A percentile compares a stretch with the other conserved stretches of the same genome.
phyloP scores from a whole-genome alignment of 2,888 invertebrate species.

The Leucophenga montana region DNA sequence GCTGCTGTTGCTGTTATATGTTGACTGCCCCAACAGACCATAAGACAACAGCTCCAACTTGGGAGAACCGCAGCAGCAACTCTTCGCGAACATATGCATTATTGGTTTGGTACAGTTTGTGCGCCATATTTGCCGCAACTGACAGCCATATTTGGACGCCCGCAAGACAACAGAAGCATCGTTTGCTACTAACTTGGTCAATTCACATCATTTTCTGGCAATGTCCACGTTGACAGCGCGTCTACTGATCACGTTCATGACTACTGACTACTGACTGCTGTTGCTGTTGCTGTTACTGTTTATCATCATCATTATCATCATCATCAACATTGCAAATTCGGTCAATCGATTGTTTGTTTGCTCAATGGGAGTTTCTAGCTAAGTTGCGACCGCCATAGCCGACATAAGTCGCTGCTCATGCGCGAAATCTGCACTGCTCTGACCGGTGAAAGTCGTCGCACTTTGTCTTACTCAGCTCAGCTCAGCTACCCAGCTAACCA shows the following conservation, averaged over 20 bases:
- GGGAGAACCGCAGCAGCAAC: too few relatives aligned
- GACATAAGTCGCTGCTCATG: conserved; percentile 1
- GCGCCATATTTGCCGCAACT: conserved; percentile 14
- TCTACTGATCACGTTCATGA: background rate
- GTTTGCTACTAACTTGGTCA: conserved; percentile 10
- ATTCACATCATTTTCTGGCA: conserved; percentile 47
- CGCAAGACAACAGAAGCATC: conserved; percentile 24
- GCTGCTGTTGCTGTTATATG: background rate
- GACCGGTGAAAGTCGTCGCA: conserved; percentile 52
- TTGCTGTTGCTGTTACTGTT: conserved; percentile 35
- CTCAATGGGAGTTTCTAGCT: background rate
- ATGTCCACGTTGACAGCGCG: background rate
- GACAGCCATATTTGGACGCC: conserved; percentile 25
- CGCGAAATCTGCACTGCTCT: conserved; percentile 5
- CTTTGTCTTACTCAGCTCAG: background rate
- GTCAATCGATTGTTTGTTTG: conserved; percentile 54
- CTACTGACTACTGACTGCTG: conserved; percentile 11
- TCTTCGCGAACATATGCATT: background rate
- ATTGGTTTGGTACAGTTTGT: conserved; percentile 38
- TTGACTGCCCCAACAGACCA: conserved; percentile 32
- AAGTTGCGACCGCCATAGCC: background rate
- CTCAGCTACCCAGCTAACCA: background rate
- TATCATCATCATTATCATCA: background rate
- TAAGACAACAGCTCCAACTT: conserved; percentile 16
- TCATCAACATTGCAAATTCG: conserved; percentile 47